Base-by-base conservation (phyloP, 2,888 invertebrate species). In the Melanophora roralis region DNA sequence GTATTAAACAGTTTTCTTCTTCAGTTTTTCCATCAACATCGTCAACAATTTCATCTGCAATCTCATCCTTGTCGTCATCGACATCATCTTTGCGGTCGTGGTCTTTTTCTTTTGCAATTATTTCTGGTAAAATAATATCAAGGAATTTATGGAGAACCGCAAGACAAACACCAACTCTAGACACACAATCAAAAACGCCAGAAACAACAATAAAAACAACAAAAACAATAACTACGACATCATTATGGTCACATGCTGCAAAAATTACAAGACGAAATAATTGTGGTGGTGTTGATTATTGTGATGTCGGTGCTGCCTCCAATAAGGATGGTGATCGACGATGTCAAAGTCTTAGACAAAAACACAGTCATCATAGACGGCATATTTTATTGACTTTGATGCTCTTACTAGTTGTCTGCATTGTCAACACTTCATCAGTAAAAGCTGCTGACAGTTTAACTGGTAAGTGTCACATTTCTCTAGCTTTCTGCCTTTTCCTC, bases 371-470 rank as follows among this genome's bases (percentile, higher is more conserved):
- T 51, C 57, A 60, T 51, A 69, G 75, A 68, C 75, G 78, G 59
- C 71, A 78, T 71, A 68, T 75, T 65, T 69, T 78, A 71, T 69
- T 82, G 16, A 72, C 77, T 78, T 79, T 77, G 59, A 64, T 81
- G 77, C 62, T 82, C 34, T 76, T 83, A 47, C 78, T 84, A 36
- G 67, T 81, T 57, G 81, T 82, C 65, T 83, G 83, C 23, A 14
- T 83, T 71, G 73, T 81, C 78, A 80, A 81, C 73, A 76, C 78
- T 57, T 64, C 81, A 74, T 64, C 69, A 59, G 78, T 72, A 60
- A 78, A 77, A 34, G 83, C 83, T 65, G 81, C 81, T 64, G 83
- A 83, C 62, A 82, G 81, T 76, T 82, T 84, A 76, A 72, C 81
- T 23, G 84, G 84, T 84, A 81, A 83, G 84, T 82, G 55, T 19